Conservation (phyloP, 2,113 vertebrate species). For the Cololabis saira region DNA sequence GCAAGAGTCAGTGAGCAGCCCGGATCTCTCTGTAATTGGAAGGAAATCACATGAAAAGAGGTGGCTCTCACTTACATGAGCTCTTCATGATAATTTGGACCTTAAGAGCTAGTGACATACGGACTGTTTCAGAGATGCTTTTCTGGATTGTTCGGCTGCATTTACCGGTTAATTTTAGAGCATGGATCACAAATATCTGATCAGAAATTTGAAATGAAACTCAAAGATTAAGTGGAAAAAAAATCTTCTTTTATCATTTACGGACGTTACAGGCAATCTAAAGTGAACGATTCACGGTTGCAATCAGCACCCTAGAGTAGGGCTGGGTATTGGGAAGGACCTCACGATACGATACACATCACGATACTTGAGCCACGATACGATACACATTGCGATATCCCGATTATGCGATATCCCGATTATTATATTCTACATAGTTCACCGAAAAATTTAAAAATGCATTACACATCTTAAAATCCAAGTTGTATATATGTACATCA, state of each 20-base stretch:
- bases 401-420: no score
- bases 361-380: no score
- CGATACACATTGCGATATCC: no score
- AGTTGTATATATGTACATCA: no score
- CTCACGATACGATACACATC: no score
- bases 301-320: neutral
- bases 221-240: neutral
- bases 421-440: no score
- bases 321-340: no score
- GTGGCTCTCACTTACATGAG: conserved; percentile 21
- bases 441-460: no score
- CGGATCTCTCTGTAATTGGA: conserved; percentile 54
- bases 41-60: conserved; percentile 48
- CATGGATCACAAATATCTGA: neutral
- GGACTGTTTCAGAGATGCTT: conserved; percentile 6
- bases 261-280: neutral
- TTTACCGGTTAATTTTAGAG: neutral
- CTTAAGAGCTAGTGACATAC: conserved; percentile 10
- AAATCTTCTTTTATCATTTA: neutral
- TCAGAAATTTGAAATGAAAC: neutral
- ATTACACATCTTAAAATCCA: no score
- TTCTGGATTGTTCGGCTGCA: neutral
- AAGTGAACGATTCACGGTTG: neutral
- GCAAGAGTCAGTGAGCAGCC: conserved; percentile 33
- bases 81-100: conserved; percentile 28